Evolutionary conservation across 2,797 vertebrate genomes (phyloP).

Genomic region (Sebastes nivosus): DNA sequence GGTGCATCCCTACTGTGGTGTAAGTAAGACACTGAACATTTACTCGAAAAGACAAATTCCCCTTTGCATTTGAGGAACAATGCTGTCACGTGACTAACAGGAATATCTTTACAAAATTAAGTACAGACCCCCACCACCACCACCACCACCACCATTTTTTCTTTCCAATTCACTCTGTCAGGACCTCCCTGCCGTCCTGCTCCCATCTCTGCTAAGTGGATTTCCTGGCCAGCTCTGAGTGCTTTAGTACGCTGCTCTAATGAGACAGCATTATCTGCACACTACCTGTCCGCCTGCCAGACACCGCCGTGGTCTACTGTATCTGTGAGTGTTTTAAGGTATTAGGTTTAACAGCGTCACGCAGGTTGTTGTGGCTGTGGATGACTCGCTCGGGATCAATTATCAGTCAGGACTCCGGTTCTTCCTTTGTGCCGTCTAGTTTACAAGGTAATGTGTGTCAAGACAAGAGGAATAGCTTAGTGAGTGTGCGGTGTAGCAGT

Average conservation of each 20-base stretch:
- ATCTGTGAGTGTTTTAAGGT: conserved; percentile 5
- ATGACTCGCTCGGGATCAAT: conserved; percentile 10
- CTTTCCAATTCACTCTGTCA: conserved; percentile 2
- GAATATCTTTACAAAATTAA: conserved; percentile 23
- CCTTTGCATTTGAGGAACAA: conserved; percentile 36
- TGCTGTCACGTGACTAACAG: conserved; percentile 53
- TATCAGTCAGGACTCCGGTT: neutral
- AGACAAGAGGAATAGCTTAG: neutral
- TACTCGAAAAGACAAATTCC: neutral
- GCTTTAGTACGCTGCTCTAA: conserved; percentile 65
- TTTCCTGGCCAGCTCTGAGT: conserved; percentile 74
- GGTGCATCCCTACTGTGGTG: neutral
- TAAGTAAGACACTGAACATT: neutral
- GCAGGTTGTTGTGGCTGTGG: neutral
- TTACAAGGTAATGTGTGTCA: neutral
- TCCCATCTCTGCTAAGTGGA: conserved; percentile 69
- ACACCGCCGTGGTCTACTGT: neutral
- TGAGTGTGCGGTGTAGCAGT: neutral
- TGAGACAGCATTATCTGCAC: conserved; percentile 70
- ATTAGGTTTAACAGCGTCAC: conserved; percentile 28
- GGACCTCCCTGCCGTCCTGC: conserved; percentile 17
- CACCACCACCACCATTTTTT: neutral
- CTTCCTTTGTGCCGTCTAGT: neutral
- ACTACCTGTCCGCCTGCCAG: conserved; percentile 54
- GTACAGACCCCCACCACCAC: neutral